Evolutionary conservation across 2,113 vertebrate genomes (phyloP).

Genomic region (Craseonycteris thonglongyai): DNA sequence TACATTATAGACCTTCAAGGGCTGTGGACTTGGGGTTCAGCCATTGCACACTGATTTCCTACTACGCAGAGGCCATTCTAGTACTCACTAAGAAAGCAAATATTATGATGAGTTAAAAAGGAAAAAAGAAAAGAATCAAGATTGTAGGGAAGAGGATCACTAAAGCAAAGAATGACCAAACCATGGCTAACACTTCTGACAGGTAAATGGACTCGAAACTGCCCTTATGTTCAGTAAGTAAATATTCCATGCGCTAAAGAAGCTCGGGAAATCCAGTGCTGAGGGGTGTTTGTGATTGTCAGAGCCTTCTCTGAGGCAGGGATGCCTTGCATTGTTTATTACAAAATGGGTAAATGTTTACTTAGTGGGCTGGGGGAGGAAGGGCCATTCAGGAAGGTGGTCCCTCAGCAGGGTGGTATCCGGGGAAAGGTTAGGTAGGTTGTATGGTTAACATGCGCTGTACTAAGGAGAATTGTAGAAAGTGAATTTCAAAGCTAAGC

Average conservation of each 20-base stretch:
- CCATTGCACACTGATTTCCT: not conserved
- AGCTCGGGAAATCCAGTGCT: not conserved
- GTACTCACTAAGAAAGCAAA: not conserved
- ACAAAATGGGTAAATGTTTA: not conserved
- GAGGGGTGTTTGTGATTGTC: not conserved
- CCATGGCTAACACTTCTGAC: not conserved
- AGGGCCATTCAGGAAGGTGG: not conserved
- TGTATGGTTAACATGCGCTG: too few species aligned
- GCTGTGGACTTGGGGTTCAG: not conserved
- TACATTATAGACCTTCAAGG: not conserved
- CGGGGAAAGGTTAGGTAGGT: not conserved
- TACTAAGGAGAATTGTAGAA: not conserved
- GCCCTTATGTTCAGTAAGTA: not conserved
- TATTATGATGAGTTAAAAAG: not conserved
- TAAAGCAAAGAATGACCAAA: not conserved
- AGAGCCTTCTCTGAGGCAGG: not conserved
- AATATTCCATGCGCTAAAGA: not conserved
- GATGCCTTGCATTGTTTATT: not conserved
- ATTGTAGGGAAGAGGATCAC: not conserved
- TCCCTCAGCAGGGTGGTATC: not conserved
- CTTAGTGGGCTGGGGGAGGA: not conserved
- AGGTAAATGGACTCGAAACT: not conserved
- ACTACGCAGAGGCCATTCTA: accelerated
- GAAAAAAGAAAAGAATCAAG: not conserved
- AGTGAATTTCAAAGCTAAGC: not conserved